phyloP scores from a whole-genome alignment of 2,797 vertebrate genomes.

The Cirrhinus molitorella region DNA sequence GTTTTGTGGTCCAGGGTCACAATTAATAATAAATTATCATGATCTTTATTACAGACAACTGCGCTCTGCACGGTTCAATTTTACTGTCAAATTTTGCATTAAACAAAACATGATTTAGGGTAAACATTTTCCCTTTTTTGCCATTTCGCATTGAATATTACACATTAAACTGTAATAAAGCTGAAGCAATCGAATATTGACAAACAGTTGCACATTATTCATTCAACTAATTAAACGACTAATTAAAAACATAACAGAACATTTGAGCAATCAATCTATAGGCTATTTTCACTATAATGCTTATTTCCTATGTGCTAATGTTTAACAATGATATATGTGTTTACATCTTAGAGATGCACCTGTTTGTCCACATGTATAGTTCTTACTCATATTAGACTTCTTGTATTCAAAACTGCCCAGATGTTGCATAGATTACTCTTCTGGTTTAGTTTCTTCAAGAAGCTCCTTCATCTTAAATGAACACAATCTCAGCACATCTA shows the following conservation, averaged over 20 bases:
- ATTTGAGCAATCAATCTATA: neutral
- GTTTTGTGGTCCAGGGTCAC: too few species aligned
- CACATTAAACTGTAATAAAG: neutral
- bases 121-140: neutral
- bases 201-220: neutral
- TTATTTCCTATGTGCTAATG: neutral
- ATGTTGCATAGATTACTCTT: neutral
- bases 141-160: neutral
- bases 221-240: neutral
- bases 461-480: neutral
- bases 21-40: too few species aligned
- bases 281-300: neutral
- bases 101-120: too few species aligned
- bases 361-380: neutral
- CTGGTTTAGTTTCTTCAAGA: neutral
- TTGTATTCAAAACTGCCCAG: neutral
- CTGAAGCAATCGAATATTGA: neutral
- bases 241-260: neutral
- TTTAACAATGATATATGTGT: neutral
- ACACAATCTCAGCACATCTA: slow-evolving; percentile 4
- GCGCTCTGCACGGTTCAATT: neutral
- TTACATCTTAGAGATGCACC: neutral
- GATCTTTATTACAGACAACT: neutral
- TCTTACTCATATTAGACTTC: neutral
- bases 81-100: neutral